Base-by-base conservation (phyloP, 2,113 vertebrate genomes). In the Chelonoidis abingdonii region DNA sequence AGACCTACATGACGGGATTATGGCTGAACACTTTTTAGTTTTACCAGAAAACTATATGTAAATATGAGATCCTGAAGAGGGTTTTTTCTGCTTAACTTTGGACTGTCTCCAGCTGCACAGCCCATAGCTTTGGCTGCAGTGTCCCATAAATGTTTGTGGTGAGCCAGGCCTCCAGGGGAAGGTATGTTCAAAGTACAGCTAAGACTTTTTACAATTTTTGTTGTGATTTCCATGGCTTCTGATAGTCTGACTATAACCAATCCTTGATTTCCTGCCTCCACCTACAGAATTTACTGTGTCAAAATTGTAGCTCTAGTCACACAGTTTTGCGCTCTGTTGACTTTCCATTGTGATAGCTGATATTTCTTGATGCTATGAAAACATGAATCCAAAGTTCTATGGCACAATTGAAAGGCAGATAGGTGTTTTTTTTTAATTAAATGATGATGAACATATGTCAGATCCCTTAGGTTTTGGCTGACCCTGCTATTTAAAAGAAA, bases 21-120 rank as follows among this genome's bases (percentile, higher is more conserved):
- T 93, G 72, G 84, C 1, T 0, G n/a, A n/a, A 25, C 19, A n/a
- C 96, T 29, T 90, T 95, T 96, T 92, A 85, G 83, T 93, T 95
- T 96, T 92, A 92, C 93, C 89, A 92, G 95, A 92, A 93, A 90
- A 94, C 95, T 96, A 84, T 93, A 89, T 76, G 75, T 57, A 62
- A 57, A 96, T 90, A 92, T 95, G 93, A 96, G 72, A 35, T 4
- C 89, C 80, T 89, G 16, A 90, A 80, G 87, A 80, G 80, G 80
- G 90, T 94, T 94, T 82, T 95, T 93, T 83, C 56, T 72, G 62
- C 80, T 92, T 89, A 78, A 1, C 16, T 96, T 92, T 0, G 0
- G 56, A 96, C 97, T 95, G 89, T 83, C 87, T 95, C 90, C 87
- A 90, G 52, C 8, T 21, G 16, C 82, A 75, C 75, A 84, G 88